Evolutionary conservation across 1,140 invertebrate species (phyloP), one percentile per base, ranked within the genome.

Genomic region (Tetraneura akinire): DNA sequence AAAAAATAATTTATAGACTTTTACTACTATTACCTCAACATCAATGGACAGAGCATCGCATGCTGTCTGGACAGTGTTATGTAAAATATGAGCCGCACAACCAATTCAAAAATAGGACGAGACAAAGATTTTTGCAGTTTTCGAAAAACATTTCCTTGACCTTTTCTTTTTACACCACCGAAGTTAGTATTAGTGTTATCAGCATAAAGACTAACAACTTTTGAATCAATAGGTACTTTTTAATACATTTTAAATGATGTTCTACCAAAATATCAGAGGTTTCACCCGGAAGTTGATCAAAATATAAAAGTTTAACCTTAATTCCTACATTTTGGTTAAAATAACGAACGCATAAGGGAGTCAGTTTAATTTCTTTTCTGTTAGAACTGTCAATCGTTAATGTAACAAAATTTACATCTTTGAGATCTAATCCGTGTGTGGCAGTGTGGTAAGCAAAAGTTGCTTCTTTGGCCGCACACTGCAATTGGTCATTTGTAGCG

Each of bases 181-280:
- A 60, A 60, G 23, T 60, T 29, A 29, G 57, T 60, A 60, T 60
- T 60, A 29, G 26, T 60, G 26, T 60, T 60, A 60, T 60, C 57
- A 29, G 57, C 57, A 60, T 13, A 60, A 29, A 60, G 23, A 29
- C 57, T 16, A 29, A 29, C 13, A 60, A 14, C 11, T 60, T 60
- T 60, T 29, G 26, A 60, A 16, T 29, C 57, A 60, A 57, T 60
- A 60, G 23, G 16, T 60, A 60, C 23, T 60, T 60, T 60, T 60
- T 60, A 60, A 60, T 29, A 29, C 23, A 60, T 60, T 60, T 29
- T 16, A 60, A 60, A 60, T 26, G 55, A 60, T 60, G 23, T 60
- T 60, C 14, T 29, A 16, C 23, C 23, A 60, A 60, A 29, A 29
- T 5, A 29, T 60, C 57, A 60, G 57, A 60, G 23, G 57, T 29